These are phyloP conservation scores for Nansenia antarctica DNA, from an alignment of 2,113 vertebrate species.

Conservation along the genomic window DNA sequence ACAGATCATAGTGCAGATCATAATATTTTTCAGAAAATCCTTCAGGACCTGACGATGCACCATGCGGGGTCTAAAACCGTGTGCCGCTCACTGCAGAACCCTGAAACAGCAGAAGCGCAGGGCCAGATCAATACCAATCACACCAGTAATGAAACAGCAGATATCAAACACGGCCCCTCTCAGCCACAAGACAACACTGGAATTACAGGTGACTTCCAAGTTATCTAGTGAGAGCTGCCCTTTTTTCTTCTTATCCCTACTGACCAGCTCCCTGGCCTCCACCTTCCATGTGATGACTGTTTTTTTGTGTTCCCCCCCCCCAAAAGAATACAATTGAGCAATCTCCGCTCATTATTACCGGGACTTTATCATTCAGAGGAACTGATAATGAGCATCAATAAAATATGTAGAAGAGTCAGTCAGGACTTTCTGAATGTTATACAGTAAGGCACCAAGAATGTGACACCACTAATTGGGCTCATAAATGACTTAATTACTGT, in stretches of 20 bases:
- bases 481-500: not conserved
- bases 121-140: constrained; percentile 53
- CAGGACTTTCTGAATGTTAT: not conserved
- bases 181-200: no score
- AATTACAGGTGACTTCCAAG: no score
- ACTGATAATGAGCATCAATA: not conserved
- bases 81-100: not conserved
- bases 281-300: no score
- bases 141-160: constrained; percentile 7
- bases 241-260: no score
- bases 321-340: no score
- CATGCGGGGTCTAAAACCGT: not conserved
- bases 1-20: not conserved
- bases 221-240: no score
- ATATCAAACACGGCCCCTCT: constrained; percentile 25
- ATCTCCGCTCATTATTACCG: no score
- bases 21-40: constrained; percentile 5
- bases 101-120: constrained; percentile 8
- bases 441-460: not conserved
- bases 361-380: not conserved
- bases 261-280: no score
- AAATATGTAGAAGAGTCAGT: not conserved
- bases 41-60: not conserved
- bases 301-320: no score
- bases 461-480: not conserved